Conservation (phyloP, 2,888 invertebrate genomes). For the Merodon equestris region DNA sequence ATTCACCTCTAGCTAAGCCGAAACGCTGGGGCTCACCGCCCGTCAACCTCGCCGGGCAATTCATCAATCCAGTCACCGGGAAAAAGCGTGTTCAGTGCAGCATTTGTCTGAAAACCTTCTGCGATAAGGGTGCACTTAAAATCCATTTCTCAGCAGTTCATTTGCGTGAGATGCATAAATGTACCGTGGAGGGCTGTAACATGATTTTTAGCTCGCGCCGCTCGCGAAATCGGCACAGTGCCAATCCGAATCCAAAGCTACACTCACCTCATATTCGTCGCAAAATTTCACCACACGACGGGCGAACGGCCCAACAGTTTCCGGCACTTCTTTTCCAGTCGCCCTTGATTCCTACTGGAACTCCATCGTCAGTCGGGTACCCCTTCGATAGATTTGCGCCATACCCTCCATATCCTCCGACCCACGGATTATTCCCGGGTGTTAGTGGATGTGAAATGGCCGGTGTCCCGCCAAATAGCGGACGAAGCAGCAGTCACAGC, state of each 20-base stretch:
- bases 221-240: slow-evolving; percentile 96
- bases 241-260: slow-evolving; percentile 97
- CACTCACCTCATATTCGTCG: slow-evolving; percentile 96
- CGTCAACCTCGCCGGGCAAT: slow-evolving; percentile 89
- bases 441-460: slow-evolving; percentile 34
- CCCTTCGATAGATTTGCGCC: slow-evolving; percentile 79
- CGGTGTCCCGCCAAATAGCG: slow-evolving; percentile 36
- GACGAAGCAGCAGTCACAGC: slow-evolving; percentile 72
- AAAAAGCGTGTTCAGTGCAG: slow-evolving; percentile 98
- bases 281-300: slow-evolving; percentile 95
- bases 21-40: slow-evolving; percentile 86
- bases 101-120: slow-evolving; percentile 98
- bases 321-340: slow-evolving; percentile 85
- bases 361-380: slow-evolving; percentile 82
- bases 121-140: slow-evolving; percentile 99
- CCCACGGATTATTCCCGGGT: slow-evolving; percentile 44
- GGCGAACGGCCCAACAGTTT: slow-evolving; percentile 87
- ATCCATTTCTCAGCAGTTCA: slow-evolving; percentile 99
- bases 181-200: slow-evolving; percentile 97
- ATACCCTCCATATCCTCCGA: slow-evolving; percentile 52
- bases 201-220: slow-evolving; percentile 99
- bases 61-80: slow-evolving; percentile 93
- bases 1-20: slow-evolving; percentile 73
- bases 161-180: slow-evolving; percentile 98
- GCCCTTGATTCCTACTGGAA: slow-evolving; percentile 77